phyloP scores from a whole-genome alignment of 2,888 invertebrate species.

The Pyrgus malvae region DNA sequence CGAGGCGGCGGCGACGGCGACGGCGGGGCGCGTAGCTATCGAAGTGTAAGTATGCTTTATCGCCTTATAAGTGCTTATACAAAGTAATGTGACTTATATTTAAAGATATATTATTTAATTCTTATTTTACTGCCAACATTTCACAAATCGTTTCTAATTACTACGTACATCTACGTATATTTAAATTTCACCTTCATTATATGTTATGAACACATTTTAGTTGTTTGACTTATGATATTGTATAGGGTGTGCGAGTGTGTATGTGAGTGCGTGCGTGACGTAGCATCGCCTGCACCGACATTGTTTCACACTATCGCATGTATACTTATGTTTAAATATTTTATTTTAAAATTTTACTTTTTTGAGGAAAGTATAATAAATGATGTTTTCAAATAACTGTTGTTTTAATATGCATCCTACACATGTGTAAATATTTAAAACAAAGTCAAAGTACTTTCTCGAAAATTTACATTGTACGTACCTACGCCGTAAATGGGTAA shows the following conservation, averaged over 20 bases:
- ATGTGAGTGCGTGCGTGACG: slow-evolving; percentile 33
- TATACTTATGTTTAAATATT: slow-evolving; percentile 77
- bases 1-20: slow-evolving; percentile 44
- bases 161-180: slow-evolving; percentile 45
- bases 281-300: slow-evolving; percentile 44
- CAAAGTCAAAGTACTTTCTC: too few relatives aligned
- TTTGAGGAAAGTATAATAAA: slow-evolving; percentile 81
- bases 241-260: slow-evolving; percentile 52
- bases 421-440: background rate
- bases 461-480: too few relatives aligned
- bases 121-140: slow-evolving; percentile 74
- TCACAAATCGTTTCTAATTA: slow-evolving; percentile 66
- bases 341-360: slow-evolving; percentile 80
- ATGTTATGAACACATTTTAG: slow-evolving; percentile 71
- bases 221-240: slow-evolving; percentile 62
- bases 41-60: slow-evolving; percentile 73
- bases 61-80: slow-evolving; percentile 76
- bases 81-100: slow-evolving; percentile 59
- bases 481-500: too few relatives aligned
- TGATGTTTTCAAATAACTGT: slow-evolving; percentile 76
- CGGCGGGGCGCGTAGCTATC: slow-evolving; percentile 44
- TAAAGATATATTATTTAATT: slow-evolving; percentile 52
- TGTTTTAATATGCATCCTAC: slow-evolving; percentile 11
- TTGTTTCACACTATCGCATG: slow-evolving; percentile 65
- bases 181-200: slow-evolving; percentile 60